phyloP scores from a whole-genome alignment of 1,140 invertebrate genomes.

The Drosophila yakuba region DNA sequence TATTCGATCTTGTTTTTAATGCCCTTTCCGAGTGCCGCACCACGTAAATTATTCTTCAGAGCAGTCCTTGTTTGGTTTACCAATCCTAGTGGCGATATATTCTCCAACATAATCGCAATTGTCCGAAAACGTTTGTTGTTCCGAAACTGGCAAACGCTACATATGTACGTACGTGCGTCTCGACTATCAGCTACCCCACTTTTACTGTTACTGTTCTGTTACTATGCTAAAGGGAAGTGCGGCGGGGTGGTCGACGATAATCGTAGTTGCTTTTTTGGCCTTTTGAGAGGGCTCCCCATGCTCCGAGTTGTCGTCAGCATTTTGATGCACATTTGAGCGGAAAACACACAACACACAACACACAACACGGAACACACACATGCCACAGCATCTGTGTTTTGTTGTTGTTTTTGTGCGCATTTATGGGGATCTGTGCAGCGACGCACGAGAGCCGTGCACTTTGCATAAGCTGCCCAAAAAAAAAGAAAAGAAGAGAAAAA shows the following conservation, averaged over 20 bases:
- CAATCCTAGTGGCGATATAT: no score
- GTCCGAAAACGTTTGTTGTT: no score
- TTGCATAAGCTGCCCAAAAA: conserved; percentile 65
- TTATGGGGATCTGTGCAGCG: conserved; percentile 52
- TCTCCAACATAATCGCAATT: no score
- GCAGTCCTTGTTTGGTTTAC: no score
- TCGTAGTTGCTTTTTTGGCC: conserved; percentile 33
- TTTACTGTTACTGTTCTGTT: no score
- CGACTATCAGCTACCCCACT: no score
- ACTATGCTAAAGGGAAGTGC: no score
- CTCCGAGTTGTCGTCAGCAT: conserved; percentile 15
- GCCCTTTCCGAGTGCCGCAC: background rate
- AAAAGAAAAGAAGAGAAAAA: conserved; percentile 11
- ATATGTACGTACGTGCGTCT: no score
- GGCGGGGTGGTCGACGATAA: background rate
- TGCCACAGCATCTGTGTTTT: background rate
- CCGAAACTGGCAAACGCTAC: no score
- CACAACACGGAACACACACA: background rate
- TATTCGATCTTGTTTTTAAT: conserved; percentile 1
- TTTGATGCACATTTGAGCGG: conserved; percentile 42
- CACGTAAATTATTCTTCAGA: no score
- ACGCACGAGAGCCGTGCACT: conserved; percentile 52
- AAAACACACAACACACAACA: conserved; percentile 10
- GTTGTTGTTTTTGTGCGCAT: conserved; percentile 19
- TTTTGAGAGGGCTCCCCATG: conserved; percentile 1